Percentiles rank a stretch among this genome's conserved stretches.
These are phyloP conservation scores for Notospermus geniculatus DNA, from an alignment of 1,140 invertebrate species.

Conservation along the genomic window DNA sequence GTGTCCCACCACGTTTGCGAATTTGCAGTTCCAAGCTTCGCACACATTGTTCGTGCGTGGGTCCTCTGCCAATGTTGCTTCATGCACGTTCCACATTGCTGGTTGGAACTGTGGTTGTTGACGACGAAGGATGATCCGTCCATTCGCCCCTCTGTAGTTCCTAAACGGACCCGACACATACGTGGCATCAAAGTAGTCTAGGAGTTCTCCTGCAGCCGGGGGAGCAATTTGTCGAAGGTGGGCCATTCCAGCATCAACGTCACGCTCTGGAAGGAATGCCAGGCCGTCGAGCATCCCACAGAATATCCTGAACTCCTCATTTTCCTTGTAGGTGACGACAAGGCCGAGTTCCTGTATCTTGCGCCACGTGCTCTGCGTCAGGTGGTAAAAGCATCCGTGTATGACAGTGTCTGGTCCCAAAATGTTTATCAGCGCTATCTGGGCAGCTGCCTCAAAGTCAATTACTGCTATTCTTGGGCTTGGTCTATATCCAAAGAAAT, in stretches of 20 bases:
- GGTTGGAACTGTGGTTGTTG: not conserved
- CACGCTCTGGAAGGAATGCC: slow-evolving; percentile 20
- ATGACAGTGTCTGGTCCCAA: no score
- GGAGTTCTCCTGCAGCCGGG: not conserved
- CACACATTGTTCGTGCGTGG: slow-evolving; percentile 18
- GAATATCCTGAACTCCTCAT: slow-evolving; percentile 16
- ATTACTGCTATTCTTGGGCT: not conserved
- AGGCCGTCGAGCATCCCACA: slow-evolving; percentile 25
- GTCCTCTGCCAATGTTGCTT: slow-evolving; percentile 12
- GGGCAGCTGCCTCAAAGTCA: not conserved
- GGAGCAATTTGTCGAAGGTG: slow-evolving; percentile 9
- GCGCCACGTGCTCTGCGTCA: slow-evolving; percentile 24
- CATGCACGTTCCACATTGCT: slow-evolving; percentile 15
- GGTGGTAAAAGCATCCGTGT: slow-evolving; percentile 27
- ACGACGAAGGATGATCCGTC: not conserved
- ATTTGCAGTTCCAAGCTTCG: slow-evolving; percentile 16
- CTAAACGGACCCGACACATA: slow-evolving; percentile 15
- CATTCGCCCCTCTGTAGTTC: not conserved
- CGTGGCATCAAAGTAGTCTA: slow-evolving; percentile 20
- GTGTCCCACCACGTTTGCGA: slow-evolving; percentile 13
- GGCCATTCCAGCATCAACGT: slow-evolving; percentile 14
- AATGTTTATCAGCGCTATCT: not conserved
- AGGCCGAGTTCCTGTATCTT: slow-evolving; percentile 21
- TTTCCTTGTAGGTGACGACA: slow-evolving; percentile 8
- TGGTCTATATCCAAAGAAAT: slow-evolving; percentile 3